Base-by-base conservation (phyloP, 2,113 vertebrate species). In the Phainopepla nitens region DNA sequence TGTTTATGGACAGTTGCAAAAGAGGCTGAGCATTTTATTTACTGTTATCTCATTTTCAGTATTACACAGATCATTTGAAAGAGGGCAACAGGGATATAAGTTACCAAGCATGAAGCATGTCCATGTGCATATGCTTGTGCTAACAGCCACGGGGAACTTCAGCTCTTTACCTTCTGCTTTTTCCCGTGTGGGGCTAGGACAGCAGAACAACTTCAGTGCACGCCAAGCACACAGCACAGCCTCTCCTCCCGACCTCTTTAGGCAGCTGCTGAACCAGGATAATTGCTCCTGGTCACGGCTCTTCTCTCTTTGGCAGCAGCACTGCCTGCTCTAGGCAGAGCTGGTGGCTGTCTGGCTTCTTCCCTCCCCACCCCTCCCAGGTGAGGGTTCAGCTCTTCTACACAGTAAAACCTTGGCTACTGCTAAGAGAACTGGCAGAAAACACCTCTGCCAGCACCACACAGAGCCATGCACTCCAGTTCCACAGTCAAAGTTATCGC, bases 61-160 rank as follows among this genome's bases (percentile, higher is more conserved):
- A 92, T 78, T 81, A 88, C 57, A 96, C 80, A 96, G 60, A 83
- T 82, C 61, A 93, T 90, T 76, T 93, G 61, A 87, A 95, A 93
- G 71, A 94, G 53, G 82, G 57, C 77, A 89, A 64, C n/a, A 57
- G 72, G 80, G 69, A 92, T 56, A 1, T 17, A 83, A 64, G 80
- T 66, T 90, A 96, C 76, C 56, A 87, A 93, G 93, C 75, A 92
- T 75, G 93, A 94, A 95, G 80, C 81, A 76, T 10, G 4, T 90
- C 83, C 3, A 0, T 20, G 36, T 61, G 86, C 80, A 36, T 65
- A 76, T 44, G 49, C 61, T 96, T 83, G 83, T 50, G 49, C 39
- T 78, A 87, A 81, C 68, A 84, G 76, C 39, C 65, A 72, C 0
- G 2, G 62, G 58, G 54, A 95, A 85, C 87, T 84, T 76, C 42